Evolutionary conservation across 35 echinoderm and acorn worm genomes (phyloP).

Genomic region (Acanthaster planci): DNA sequence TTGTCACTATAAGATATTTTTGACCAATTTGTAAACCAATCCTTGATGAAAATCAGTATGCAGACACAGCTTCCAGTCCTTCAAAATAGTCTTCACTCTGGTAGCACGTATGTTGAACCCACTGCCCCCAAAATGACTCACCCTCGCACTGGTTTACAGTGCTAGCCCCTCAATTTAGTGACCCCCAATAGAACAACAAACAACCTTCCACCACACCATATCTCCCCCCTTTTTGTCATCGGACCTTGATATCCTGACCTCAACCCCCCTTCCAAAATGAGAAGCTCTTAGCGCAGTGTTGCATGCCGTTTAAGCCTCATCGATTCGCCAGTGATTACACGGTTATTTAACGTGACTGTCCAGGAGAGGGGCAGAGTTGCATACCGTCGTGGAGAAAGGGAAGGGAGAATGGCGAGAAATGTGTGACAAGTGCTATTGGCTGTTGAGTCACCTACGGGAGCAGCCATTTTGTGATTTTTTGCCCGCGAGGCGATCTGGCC

Average conservation of each 20-base stretch:
- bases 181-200: background rate
- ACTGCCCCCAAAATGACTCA: slow-evolving; percentile 8
- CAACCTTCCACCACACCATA: too few species aligned
- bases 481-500: background rate
- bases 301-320: slow-evolving; percentile 16
- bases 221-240: too few species aligned
- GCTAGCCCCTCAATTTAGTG: background rate
- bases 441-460: background rate
- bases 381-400: background rate
- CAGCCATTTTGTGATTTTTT: background rate
- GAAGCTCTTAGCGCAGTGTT: slow-evolving; percentile 30
- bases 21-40: too few species aligned
- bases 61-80: too few species aligned
- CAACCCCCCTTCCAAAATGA: background rate
- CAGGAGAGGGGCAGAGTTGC: background rate
- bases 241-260: background rate
- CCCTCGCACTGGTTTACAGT: background rate
- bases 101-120: background rate
- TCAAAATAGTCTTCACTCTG: too few species aligned
- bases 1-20: too few species aligned
- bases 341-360: slow-evolving; percentile 15
- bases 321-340: slow-evolving; percentile 9
- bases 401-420: background rate
- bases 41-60: too few species aligned
- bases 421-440: background rate